Percentiles rank a stretch among this genome's conserved stretches.
phyloP scores from a whole-genome alignment of 92 coral and sea anemone species.

The Actinernus sp. region DNA sequence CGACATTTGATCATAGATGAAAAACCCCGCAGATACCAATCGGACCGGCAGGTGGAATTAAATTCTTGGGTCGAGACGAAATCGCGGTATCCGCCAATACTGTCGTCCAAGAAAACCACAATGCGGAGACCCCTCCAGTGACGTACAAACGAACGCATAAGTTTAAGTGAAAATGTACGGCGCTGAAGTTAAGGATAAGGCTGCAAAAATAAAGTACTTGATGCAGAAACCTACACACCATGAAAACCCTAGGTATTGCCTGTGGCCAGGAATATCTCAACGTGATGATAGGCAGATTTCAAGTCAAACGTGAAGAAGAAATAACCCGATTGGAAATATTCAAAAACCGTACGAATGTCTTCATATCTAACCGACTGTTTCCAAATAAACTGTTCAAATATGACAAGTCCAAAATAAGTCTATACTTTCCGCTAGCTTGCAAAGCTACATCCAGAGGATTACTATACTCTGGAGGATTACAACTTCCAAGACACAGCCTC shows the following conservation, averaged over 20 bases:
- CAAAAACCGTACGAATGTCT: neutral
- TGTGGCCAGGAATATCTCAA: slow-evolving; percentile 33
- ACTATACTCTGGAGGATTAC: slow-evolving; percentile 4
- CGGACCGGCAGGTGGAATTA: too few relatives aligned
- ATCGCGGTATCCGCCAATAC: too few relatives aligned
- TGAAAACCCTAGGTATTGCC: slow-evolving; percentile 41
- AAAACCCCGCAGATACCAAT: too few relatives aligned
- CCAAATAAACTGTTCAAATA: too few relatives aligned
- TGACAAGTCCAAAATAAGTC: too few relatives aligned
- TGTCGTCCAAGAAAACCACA: too few relatives aligned
- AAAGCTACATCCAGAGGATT: slow-evolving; percentile 29
- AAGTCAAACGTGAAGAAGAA: slow-evolving; percentile 29
- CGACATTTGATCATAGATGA: too few relatives aligned
- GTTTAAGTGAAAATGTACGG: slow-evolving; percentile 54
- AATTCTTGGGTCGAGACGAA: too few relatives aligned
- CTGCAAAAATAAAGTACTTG: slow-evolving; percentile 13
- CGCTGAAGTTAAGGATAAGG: slow-evolving; percentile 34
- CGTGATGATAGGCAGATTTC: slow-evolving; percentile 43
- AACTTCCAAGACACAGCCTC: slow-evolving; percentile 27
- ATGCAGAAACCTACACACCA: slow-evolving; percentile 8
- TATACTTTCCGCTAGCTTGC: too few relatives aligned
- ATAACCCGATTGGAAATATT: slow-evolving; percentile 9
- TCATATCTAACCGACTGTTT: too few relatives aligned
- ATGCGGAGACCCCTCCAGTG: too few relatives aligned
- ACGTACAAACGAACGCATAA: too few relatives aligned